Conservation (phyloP, 2,888 invertebrate genomes). For the Oscheius sp. region DNA sequence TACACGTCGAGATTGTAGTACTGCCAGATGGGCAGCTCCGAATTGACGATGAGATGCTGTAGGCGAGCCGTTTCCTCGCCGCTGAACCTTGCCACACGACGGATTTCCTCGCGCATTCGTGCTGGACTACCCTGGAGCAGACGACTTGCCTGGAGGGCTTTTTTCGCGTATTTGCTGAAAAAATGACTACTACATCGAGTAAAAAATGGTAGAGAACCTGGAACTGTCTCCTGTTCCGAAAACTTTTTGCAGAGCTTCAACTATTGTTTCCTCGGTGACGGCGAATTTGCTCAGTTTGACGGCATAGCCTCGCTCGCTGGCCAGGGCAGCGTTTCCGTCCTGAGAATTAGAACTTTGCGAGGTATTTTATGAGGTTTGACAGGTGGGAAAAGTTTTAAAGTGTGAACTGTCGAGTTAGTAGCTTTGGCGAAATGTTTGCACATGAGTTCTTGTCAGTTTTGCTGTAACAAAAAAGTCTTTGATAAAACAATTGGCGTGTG, state of each 20-base stretch:
- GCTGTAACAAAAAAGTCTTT: too few relatives aligned
- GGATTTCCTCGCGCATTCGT: slow-evolving; percentile 21
- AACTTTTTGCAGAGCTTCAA: slow-evolving; percentile 35
- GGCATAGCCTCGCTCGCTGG: slow-evolving; percentile 34
- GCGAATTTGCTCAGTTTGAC: slow-evolving; percentile 37
- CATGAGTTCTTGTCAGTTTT: too few relatives aligned
- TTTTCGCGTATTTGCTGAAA: slow-evolving; percentile 15
- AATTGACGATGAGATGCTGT: slow-evolving; percentile 38
- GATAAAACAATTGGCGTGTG: too few relatives aligned
- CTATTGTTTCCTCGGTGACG: slow-evolving; percentile 35
- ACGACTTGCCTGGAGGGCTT: slow-evolving; percentile 28
- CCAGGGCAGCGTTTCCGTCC: slow-evolving; percentile 47
- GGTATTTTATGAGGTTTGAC: neutral
- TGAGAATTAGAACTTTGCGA: slow-evolving; percentile 2
- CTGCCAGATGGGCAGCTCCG: slow-evolving; percentile 28
- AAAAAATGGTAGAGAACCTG: slow-evolving; percentile 7
- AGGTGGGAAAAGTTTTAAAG: too few relatives aligned
- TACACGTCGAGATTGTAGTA: slow-evolving; percentile 47
- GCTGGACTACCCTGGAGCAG: slow-evolving; percentile 24
- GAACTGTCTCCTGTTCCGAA: slow-evolving; percentile 21
- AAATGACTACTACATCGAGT: neutral
- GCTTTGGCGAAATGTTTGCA: too few relatives aligned
- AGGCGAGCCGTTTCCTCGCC: slow-evolving; percentile 16
- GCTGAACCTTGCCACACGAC: slow-evolving; percentile 17
- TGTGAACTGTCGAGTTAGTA: too few relatives aligned